These are phyloP conservation scores for Hippolais icterina DNA, from an alignment of 2,113 vertebrate species.

Conservation along the genomic window DNA sequence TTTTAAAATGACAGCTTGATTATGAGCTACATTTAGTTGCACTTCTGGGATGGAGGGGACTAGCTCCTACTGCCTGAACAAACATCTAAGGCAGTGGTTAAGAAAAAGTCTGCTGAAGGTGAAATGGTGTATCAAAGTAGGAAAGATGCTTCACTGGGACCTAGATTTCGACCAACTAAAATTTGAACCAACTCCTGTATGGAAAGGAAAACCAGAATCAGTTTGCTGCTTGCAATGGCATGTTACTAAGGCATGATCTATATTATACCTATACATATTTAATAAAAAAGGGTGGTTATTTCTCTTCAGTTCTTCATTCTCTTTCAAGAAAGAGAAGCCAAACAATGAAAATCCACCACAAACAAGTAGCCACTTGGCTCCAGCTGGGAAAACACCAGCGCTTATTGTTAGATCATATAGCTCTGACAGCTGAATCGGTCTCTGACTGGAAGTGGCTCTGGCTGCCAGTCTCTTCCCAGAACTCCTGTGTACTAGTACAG, in stretches of 20 bases:
- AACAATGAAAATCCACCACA: not conserved
- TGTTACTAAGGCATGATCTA: not conserved
- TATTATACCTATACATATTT: not conserved
- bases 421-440: not conserved
- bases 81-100: not conserved
- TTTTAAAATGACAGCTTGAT: not conserved
- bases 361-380: not conserved
- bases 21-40: not conserved
- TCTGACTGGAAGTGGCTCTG: not conserved
- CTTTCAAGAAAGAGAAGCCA: not conserved
- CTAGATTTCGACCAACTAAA: not conserved
- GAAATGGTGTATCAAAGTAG: not conserved
- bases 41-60: not conserved
- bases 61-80: not conserved
- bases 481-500: not conserved
- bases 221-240: not conserved
- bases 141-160: not conserved
- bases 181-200: not conserved
- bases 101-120: not conserved
- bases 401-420: not conserved
- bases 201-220: not conserved
- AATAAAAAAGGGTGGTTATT: not conserved
- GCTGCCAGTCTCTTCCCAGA: not conserved
- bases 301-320: not conserved
- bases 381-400: not conserved